Base-by-base conservation (phyloP, 2,888 invertebrate species). In the Mantis religiosa region DNA sequence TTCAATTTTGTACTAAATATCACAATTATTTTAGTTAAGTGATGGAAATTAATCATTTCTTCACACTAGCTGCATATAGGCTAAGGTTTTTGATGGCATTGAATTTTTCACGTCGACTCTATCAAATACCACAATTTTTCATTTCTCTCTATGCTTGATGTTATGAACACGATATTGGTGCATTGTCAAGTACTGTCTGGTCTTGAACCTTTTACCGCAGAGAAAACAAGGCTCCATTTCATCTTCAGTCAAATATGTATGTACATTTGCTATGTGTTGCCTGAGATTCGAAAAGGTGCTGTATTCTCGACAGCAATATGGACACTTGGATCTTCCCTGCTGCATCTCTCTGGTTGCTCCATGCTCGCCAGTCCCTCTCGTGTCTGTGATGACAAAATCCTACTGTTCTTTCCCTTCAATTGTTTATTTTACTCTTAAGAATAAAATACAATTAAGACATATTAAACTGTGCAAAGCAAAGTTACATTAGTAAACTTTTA, bases 201-300 rank as follows among this genome's bases (percentile, higher is more conserved):
- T 96, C 94, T 96, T 96, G 94, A 96, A 96, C 93, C 95, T 95
- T 94, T 96, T 96, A 92, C 96, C 96, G 94, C 96, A 96, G 92
- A 96, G 95, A 93, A 95, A 95, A 94, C 96, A 96, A 92, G 95
- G 95, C 92, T 95, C 95, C 96, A 96, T 96, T 93, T 95, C 95
- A 92, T 96, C 96, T 92, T 28, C 54, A 9, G 83, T 30, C 25
- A 95, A 95, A 30, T 90, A 90, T 91, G 96, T 95, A 94, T 96
- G 96, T 93, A 96, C 96, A 93, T 96, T 96, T 94, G 96, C 95
- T 93, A 96, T 95, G 94, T 96, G 96, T 94, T 96, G 96, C 93
- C 95, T 95, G 92, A 96, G 95, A 94, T 96, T 96, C 94, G 96
- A 95, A 91, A 95, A 90, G 89, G 91, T 92, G 91, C 92, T 92